Evolutionary conservation across 2,113 vertebrate genomes (phyloP).

Genomic region (Nymphicus hollandicus): DNA sequence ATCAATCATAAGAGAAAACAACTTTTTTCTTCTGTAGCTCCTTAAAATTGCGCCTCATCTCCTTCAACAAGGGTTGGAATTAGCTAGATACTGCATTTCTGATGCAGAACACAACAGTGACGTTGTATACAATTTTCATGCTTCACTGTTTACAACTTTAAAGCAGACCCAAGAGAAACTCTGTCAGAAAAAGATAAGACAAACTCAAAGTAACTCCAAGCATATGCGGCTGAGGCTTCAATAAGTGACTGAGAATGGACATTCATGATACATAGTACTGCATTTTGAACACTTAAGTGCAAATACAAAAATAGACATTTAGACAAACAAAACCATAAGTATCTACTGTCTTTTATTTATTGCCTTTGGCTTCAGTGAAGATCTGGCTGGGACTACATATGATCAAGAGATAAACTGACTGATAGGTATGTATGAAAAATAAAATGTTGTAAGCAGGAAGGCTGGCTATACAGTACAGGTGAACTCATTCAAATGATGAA

Average conservation of each 20-base stretch:
- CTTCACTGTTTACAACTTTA: background rate
- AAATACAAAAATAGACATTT: background rate
- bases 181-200: background rate
- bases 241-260: accelerated
- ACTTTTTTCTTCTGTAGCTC: background rate
- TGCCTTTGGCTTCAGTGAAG: background rate
- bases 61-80: background rate
- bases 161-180: background rate
- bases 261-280: accelerated
- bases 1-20: background rate
- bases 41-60: background rate
- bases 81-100: background rate
- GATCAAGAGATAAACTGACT: background rate
- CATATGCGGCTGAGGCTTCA: background rate
- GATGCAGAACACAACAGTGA: background rate
- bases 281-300: background rate
- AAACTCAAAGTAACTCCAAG: background rate
- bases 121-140: too few species aligned
- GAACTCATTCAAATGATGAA: background rate
- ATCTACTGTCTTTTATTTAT: background rate
- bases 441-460: background rate
- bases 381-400: background rate
- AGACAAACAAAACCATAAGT: background rate
- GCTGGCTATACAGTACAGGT: background rate
- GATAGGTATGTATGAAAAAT: accelerated